These are phyloP conservation scores for Heteromormyrus szaboi DNA, from an alignment of 2,797 vertebrate species.

Conservation along the genomic window DNA sequence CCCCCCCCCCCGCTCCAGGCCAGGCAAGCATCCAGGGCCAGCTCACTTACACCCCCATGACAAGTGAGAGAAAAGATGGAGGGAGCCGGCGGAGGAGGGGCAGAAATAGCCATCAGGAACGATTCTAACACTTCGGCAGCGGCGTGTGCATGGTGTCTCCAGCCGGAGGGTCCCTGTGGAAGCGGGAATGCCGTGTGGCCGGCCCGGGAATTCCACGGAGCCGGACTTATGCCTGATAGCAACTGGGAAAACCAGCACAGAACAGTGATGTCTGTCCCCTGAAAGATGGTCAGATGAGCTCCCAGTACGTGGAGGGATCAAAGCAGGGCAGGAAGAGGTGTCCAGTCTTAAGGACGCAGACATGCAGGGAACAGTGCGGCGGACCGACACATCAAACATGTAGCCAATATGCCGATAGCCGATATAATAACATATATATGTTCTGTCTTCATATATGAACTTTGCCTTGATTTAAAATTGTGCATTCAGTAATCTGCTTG, in stretches of 20 bases:
- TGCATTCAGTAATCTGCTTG: not conserved
- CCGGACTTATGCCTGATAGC: not conserved
- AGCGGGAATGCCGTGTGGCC: not conserved
- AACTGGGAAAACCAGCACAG: not conserved
- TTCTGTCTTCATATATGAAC: not conserved
- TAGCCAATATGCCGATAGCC: not conserved
- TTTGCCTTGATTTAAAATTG: not conserved
- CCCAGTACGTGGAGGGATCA: not conserved
- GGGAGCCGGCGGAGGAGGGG: conserved; percentile 46
- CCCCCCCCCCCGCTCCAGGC: conserved; percentile 20
- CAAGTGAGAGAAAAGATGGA: conserved; percentile 51
- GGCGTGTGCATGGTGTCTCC: not conserved
- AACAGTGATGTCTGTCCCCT: not conserved
- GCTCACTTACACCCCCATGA: conserved; percentile 73
- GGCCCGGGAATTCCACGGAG: not conserved
- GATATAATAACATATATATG: not conserved
- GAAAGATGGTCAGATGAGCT: not conserved
- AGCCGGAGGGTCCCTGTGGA: not conserved
- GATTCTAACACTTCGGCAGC: not conserved
- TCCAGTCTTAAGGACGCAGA: not conserved
- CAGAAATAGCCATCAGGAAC: conserved; percentile 5
- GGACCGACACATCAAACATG: not conserved
- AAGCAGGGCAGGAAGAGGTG: not conserved
- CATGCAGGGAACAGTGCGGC: not conserved
- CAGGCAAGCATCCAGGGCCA: conserved; percentile 54